Percentiles rank a stretch among this genome's conserved stretches.
Evolutionary conservation across 1,140 invertebrate genomes (phyloP).

Genomic region (Frieseomelitta varia): DNA sequence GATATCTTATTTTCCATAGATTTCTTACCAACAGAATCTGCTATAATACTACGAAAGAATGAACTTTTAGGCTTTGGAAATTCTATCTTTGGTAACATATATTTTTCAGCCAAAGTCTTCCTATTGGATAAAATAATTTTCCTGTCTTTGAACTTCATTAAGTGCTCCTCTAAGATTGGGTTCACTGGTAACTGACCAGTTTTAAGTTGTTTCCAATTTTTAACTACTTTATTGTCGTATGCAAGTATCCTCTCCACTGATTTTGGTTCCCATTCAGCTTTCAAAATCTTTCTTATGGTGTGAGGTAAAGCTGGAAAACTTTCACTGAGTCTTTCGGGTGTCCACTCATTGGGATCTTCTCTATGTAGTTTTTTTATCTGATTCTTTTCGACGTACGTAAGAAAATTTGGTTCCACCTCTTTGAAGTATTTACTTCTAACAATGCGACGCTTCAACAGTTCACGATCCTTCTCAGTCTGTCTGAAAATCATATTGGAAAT

Average conservation of each 20-base stretch:
- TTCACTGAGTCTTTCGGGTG: conserved; percentile 86
- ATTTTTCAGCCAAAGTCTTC: conserved; percentile 64
- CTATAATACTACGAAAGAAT: conserved; percentile 64
- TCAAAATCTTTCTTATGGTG: conserved; percentile 84
- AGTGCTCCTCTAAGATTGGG: conserved; percentile 82
- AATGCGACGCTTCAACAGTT: conserved; percentile 84
- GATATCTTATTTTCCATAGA: neutral
- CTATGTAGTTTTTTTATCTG: conserved; percentile 88
- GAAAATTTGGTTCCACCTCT: conserved; percentile 85
- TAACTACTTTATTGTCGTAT: conserved; percentile 85
- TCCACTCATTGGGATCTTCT: conserved; percentile 88
- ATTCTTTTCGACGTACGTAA: conserved; percentile 92
- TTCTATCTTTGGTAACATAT: conserved; percentile 59
- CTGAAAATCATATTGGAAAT: conserved; percentile 42
- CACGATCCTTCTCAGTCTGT: conserved; percentile 75
- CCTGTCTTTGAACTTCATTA: conserved; percentile 86
- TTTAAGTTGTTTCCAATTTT: conserved; percentile 86
- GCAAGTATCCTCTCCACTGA: conserved; percentile 82
- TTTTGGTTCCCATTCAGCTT: conserved; percentile 85
- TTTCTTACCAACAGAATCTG: conserved; percentile 30
- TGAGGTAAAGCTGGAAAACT: conserved; percentile 89
- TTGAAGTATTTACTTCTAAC: conserved; percentile 89
- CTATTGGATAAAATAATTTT: conserved; percentile 76
- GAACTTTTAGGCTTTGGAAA: conserved; percentile 71
- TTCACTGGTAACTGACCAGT: conserved; percentile 82